Evolutionary conservation across 2,888 invertebrate species (phyloP).

Genomic region (Melikaiella ostensackeni): DNA sequence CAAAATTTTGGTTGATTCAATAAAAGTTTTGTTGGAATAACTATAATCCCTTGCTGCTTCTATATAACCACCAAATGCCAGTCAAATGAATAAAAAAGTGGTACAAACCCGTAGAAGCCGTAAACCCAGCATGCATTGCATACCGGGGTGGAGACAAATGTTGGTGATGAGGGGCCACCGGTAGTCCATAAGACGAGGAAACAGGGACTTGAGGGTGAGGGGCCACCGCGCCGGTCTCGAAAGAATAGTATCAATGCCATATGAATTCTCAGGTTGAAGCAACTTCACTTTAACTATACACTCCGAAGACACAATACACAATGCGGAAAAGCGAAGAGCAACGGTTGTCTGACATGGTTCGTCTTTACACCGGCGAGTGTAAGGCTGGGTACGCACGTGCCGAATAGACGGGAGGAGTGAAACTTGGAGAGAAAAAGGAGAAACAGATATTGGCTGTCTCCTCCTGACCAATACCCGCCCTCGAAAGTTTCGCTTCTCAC

Average conservation of each 20-base stretch:
- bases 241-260: conserved; percentile 96
- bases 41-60: too few species aligned
- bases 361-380: too few species aligned
- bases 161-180: conserved; percentile 71
- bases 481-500: too few species aligned
- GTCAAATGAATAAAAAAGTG: not conserved
- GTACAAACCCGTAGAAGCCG: conserved; percentile 77
- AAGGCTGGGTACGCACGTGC: too few species aligned
- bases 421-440: too few species aligned
- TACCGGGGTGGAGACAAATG: conserved; percentile 74
- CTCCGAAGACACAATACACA: not conserved
- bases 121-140: conserved; percentile 77
- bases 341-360: conserved; percentile 47
- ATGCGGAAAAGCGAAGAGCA: not conserved
- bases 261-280: conserved; percentile 71
- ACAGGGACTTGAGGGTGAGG: conserved; percentile 77
- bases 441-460: too few species aligned
- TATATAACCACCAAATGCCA: too few species aligned
- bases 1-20: too few species aligned
- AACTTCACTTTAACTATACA: not conserved
- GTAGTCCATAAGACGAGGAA: conserved; percentile 79
- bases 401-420: too few species aligned
- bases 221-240: conserved; percentile 89
- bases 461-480: too few species aligned
- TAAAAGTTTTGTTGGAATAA: too few species aligned